phyloP scores from a whole-genome alignment of 1,140 invertebrate species.

The Asbolus verrucosus region DNA sequence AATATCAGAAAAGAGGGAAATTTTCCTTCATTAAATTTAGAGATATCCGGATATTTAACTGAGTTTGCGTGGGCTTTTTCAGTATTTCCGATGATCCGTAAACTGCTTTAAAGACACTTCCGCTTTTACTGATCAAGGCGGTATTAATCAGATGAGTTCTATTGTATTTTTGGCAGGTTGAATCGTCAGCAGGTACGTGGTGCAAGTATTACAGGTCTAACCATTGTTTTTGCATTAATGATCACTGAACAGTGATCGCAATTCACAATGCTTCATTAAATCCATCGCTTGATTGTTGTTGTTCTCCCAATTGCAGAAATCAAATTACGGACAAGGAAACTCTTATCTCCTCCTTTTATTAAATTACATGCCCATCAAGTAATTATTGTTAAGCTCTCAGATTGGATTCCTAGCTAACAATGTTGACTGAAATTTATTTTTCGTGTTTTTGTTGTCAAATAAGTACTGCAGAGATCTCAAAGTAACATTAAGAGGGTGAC shows the following conservation, averaged over 20 bases:
- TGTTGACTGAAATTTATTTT: no score
- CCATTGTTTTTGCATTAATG: slow-evolving; percentile 23
- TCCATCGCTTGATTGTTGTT: background rate
- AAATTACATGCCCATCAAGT: no score
- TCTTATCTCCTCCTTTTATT: no score
- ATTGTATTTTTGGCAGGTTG: slow-evolving; percentile 16
- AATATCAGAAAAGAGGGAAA: no score
- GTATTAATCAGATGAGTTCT: no score
- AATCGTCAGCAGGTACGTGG: slow-evolving; percentile 14
- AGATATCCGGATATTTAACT: background rate
- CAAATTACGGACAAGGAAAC: no score
- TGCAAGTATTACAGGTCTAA: slow-evolving; percentile 18
- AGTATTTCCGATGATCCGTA: slow-evolving; percentile 1
- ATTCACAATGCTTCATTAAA: slow-evolving; percentile 9
- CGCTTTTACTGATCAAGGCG: slow-evolving; percentile 4
- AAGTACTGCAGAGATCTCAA: no score
- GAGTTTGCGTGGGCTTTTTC: background rate
- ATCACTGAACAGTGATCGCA: slow-evolving; percentile 13
- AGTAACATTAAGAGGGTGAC: no score
- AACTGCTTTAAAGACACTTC: background rate
- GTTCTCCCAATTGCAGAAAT: background rate
- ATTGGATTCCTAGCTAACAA: no score
- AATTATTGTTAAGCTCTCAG: no score
- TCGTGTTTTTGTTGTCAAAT: no score
- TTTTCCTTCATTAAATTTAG: no score